These are phyloP conservation scores for Philopotamus ludificatus DNA, from an alignment of 1,140 invertebrate species.

Conservation along the genomic window DNA sequence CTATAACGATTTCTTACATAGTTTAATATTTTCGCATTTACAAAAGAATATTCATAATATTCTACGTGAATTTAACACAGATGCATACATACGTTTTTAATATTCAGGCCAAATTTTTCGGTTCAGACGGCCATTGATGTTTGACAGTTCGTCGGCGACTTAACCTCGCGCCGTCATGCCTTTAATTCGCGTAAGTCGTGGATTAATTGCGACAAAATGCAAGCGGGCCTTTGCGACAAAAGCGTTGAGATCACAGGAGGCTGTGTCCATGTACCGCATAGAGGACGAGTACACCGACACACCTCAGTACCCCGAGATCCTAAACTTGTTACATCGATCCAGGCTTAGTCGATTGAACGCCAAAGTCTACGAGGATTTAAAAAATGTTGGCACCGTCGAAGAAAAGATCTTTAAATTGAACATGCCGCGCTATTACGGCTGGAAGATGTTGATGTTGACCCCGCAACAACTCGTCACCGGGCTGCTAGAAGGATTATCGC, in stretches of 20 bases:
- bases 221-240: background rate
- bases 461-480: constrained; percentile 56
- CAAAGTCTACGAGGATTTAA: constrained; percentile 60
- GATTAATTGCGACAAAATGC: background rate
- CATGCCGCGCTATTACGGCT: constrained; percentile 79
- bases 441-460: constrained; percentile 61
- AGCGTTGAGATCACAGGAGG: background rate
- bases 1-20: no score
- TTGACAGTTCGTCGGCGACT: no score
- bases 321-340: constrained; percentile 6
- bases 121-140: no score
- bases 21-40: no score
- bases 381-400: constrained; percentile 68
- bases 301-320: constrained; percentile 32
- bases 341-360: constrained; percentile 46
- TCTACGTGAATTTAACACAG: no score
- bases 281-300: constrained; percentile 20
- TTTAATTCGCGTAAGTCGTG: no score
- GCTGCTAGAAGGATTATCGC: constrained; percentile 66
- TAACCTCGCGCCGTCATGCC: no score
- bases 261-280: background rate
- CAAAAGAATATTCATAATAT: no score
- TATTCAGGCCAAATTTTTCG: no score
- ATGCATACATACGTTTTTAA: no score
- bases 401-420: constrained; percentile 80